phyloP scores from a whole-genome alignment of 2,113 vertebrate genomes.

The Halichoerus grypus region DNA sequence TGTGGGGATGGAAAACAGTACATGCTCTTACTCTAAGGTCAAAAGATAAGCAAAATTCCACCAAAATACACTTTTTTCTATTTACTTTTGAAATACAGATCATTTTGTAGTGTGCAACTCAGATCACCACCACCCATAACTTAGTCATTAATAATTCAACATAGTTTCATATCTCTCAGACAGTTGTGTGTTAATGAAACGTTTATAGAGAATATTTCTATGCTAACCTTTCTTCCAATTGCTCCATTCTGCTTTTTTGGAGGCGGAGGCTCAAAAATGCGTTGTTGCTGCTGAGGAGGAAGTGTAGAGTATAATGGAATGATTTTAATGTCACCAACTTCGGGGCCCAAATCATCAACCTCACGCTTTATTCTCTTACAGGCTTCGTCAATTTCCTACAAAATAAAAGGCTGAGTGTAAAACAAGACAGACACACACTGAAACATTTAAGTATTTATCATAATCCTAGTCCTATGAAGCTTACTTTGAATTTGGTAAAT shows the following conservation, averaged over 20 bases:
- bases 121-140: background rate
- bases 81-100: constrained; percentile 4
- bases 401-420: constrained; percentile 73
- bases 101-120: background rate
- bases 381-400: constrained; percentile 98
- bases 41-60: background rate
- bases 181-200: background rate
- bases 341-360: constrained; percentile 96
- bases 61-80: background rate
- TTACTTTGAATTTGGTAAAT: constrained; percentile 61
- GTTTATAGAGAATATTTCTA: background rate
- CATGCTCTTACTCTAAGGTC: background rate
- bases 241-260: constrained; percentile 96
- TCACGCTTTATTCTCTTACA: constrained; percentile 99
- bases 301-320: constrained; percentile 98
- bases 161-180: background rate
- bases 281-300: constrained; percentile 97
- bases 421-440: constrained; percentile 14
- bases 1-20: background rate
- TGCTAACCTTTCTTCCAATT: constrained; percentile 96
- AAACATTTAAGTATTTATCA: constrained; percentile 36
- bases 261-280: constrained; percentile 97
- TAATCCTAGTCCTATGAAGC: background rate
- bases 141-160: background rate
- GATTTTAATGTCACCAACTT: constrained; percentile 98